Conservation (phyloP, 2,888 invertebrate genomes). For the Lasioglossum leucozonium region DNA sequence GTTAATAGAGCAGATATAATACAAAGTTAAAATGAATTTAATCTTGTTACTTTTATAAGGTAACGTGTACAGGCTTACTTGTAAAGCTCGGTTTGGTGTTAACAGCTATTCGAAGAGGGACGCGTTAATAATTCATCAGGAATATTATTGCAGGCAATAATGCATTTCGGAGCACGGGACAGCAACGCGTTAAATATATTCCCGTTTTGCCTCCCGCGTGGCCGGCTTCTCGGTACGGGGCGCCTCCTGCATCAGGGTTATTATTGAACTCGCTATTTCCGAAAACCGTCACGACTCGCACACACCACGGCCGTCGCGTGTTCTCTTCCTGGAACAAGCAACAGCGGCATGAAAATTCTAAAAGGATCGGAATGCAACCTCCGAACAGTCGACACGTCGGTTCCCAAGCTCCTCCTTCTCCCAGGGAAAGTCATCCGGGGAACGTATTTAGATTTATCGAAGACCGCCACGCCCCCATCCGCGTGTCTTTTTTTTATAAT, state of each 20-base stretch:
- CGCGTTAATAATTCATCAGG: too few species aligned
- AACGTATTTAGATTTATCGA: constrained; percentile 49
- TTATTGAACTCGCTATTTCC: constrained; percentile 71
- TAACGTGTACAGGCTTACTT: too few species aligned
- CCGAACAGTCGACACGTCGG: constrained; percentile 1
- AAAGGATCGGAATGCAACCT: constrained; percentile 49
- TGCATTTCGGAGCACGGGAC: constrained; percentile 25
- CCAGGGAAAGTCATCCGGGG: constrained; percentile 21
- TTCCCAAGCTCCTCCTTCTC: background rate
- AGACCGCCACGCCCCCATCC: background rate
- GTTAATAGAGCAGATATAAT: too few species aligned
- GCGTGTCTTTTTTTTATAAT: background rate
- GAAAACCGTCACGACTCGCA: constrained; percentile 55
- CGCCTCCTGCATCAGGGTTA: constrained; percentile 72
- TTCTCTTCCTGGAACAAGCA: constrained; percentile 51
- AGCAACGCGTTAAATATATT: constrained; percentile 51
- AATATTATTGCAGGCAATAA: constrained; percentile 33
- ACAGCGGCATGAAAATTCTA: constrained; percentile 51
- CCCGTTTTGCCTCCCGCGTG: constrained; percentile 71
- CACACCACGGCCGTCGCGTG: constrained; percentile 14
- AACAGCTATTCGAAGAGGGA: background rate
- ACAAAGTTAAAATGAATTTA: too few species aligned
- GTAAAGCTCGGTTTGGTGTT: too few species aligned
- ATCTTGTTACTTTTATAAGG: too few species aligned
- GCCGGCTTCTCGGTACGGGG: constrained; percentile 63